Percentiles rank a stretch among this genome's conserved stretches.
Conservation (phyloP, 2,797 vertebrate species). For the Leptodactylus fallax region DNA sequence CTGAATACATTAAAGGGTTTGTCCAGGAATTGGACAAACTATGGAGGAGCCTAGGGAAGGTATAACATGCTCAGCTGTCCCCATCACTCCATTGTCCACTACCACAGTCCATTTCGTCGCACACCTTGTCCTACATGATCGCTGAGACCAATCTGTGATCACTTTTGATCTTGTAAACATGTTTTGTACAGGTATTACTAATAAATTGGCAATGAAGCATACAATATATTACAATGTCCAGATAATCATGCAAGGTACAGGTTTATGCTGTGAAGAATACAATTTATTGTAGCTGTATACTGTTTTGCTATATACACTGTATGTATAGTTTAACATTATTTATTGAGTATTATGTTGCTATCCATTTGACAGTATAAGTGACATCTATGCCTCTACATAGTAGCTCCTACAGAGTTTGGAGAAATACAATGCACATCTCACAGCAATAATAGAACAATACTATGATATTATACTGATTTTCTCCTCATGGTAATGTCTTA, state of each 20-base stretch:
- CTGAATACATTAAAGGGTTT: too few species aligned
- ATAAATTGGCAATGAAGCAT: too few species aligned
- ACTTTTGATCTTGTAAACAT: too few species aligned
- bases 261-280: background rate
- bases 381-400: background rate
- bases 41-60: too few species aligned
- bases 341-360: background rate
- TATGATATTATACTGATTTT: constrained; percentile 45
- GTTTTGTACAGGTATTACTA: too few species aligned
- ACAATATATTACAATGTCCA: background rate
- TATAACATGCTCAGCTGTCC: too few species aligned
- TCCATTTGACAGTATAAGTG: background rate
- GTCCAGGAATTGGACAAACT: too few species aligned
- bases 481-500: constrained; percentile 58
- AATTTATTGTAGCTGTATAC: background rate
- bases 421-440: constrained; percentile 19
- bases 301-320: too few species aligned
- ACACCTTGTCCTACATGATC: too few species aligned
- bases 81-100: too few species aligned
- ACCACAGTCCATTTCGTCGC: too few species aligned
- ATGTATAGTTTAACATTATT: background rate
- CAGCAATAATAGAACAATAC: constrained; percentile 50
- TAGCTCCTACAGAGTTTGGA: background rate
- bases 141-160: too few species aligned
- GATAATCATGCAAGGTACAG: background rate